A percentile compares a stretch with the other conserved stretches of the same genome.
phyloP scores from a whole-genome alignment of 2,113 vertebrate species.

The Origma solitaria region DNA sequence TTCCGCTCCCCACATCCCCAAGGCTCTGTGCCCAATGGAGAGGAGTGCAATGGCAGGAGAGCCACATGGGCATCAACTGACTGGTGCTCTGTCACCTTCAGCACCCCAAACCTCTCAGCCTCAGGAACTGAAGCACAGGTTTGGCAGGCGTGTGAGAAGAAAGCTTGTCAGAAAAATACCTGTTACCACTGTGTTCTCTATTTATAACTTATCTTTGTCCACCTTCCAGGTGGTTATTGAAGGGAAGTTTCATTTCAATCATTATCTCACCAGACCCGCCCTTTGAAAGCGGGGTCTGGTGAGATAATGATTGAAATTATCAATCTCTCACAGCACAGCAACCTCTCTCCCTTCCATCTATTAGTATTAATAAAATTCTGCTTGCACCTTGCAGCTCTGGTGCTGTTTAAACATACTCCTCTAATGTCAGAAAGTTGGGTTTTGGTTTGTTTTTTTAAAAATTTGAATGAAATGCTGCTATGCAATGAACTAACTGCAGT shows the following conservation, averaged over 20 bases:
- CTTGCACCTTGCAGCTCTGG: rapidly evolving
- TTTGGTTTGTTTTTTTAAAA: background rate
- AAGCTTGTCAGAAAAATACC: background rate
- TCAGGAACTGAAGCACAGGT: rapidly evolving
- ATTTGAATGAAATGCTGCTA: background rate
- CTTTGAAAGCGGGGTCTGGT: background rate
- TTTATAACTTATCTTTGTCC: background rate
- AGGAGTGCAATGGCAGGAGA: background rate
- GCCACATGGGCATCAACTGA: rapidly evolving
- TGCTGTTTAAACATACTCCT: background rate
- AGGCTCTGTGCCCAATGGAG: background rate
- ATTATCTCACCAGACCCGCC: background rate
- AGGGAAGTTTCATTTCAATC: background rate
- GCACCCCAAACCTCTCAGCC: background rate
- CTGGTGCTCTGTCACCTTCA: rapidly evolving
- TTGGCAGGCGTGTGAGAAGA: background rate
- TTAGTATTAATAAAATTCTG: background rate
- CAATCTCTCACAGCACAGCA: background rate
- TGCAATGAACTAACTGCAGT: background rate
- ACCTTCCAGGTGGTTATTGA: background rate
- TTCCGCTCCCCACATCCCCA: rapidly evolving
- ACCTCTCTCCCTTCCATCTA: background rate
- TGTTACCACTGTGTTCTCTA: background rate
- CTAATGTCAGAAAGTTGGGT: background rate
- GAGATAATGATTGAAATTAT: too few relatives aligned